Base-by-base conservation (phyloP, 2,888 invertebrate genomes). In the Biston stratarius region DNA sequence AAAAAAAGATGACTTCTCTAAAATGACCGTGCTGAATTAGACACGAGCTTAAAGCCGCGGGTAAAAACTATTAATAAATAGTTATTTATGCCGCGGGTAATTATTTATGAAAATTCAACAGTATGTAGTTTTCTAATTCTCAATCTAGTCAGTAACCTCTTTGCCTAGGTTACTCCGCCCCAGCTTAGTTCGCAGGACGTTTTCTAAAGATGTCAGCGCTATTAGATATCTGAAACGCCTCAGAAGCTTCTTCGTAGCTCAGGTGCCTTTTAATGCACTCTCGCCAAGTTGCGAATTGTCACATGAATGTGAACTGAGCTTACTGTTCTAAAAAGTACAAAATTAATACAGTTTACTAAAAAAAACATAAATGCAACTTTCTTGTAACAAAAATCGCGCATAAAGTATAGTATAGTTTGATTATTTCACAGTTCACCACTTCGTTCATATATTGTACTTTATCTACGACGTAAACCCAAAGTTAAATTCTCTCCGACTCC, bases 131-230 rank as follows among this genome's bases (percentile, higher is more conserved):
- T 14, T 7, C 15, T 15, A 9, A 24, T 52, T 8, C 7, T 45
- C 6, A 45, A 33, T 44, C 11, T 42, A 49, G 7, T 10, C 33
- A 40, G 5, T 44, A 9, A 42, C 10, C 58, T 55, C 62, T 15
- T 55, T 11, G 44, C 9, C 62, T 67, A 67, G 44, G 33, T 6
- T 51, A 15, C 45, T 38, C 42, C 12, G 42, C 47, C 58, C 70
- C 70, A 55, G 60, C 63, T 67, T 67, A 67, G 62, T 55, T 60
- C 63, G 56, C 56, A 61, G 55, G 10, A 38, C 40, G 49, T 61
- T 49, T 45, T 51, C 55, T 59, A 38, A 51, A 57, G 44, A 57
- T 61, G 61, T 53, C 64, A 64, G 45, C 2, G 49, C 51, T 56
- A 45, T 51, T 51, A 56, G 51, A 36, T 53, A 53, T 34, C 47